A percentile compares a stretch with the other conserved stretches of the same genome.
phyloP scores from a whole-genome alignment of 2,113 vertebrate genomes.

The Phodopus roborovskii region DNA sequence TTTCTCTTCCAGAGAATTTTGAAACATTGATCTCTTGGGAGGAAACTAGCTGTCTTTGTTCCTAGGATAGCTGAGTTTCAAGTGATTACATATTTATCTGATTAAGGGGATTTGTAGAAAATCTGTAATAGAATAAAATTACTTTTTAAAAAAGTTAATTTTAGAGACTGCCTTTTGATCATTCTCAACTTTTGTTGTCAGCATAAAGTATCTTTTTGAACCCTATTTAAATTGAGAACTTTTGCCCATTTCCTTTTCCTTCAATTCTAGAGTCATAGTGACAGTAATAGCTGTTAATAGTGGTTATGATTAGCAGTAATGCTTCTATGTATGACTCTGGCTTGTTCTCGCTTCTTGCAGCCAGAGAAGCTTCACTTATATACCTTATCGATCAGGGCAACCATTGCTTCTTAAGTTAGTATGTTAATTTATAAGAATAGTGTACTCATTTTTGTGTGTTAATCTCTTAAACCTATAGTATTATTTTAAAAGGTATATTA shows the following conservation, averaged over 20 bases:
- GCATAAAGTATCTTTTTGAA: conserved; percentile 54
- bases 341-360: conserved; percentile 1
- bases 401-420: conserved; percentile 50
- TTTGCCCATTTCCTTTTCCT: conserved; percentile 40
- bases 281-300: neutral
- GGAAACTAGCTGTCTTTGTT: conserved; percentile 72
- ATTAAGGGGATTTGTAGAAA: conserved; percentile 74
- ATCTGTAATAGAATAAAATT: conserved; percentile 52
- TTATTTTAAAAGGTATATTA: conserved; percentile 52
- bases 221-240: conserved; percentile 58
- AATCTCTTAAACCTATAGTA: conserved; percentile 3
- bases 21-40: conserved; percentile 54
- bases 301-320: neutral
- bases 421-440: conserved; percentile 44
- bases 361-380: conserved; percentile 30
- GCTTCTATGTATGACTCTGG: conserved; percentile 17
- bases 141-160: conserved; percentile 58
- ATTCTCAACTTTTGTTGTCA: conserved; percentile 58
- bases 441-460: conserved; percentile 12
- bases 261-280: neutral
- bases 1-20: conserved; percentile 71
- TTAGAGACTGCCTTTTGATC: conserved; percentile 62
- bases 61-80: conserved; percentile 64
- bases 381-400: conserved; percentile 23
- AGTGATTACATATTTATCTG: conserved; percentile 66